Evolutionary conservation across 1,140 invertebrate genomes (phyloP), one percentile per base, ranked within the genome.

Genomic region (Epicauta chinensis): DNA sequence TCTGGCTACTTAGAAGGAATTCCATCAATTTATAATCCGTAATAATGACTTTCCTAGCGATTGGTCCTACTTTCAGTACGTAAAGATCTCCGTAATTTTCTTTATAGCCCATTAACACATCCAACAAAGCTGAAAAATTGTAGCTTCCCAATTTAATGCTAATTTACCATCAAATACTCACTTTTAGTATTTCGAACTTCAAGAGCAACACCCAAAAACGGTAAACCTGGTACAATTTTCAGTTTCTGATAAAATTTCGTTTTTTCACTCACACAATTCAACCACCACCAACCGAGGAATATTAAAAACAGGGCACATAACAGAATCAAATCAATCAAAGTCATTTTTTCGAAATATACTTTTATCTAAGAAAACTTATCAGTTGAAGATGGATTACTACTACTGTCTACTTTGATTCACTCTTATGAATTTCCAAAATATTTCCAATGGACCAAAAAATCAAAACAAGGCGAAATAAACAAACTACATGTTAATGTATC

Each of bases 21-120:
- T 49, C 46, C n/a, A 49, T 4, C 10, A 49, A 30, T 40, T 49
- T 49, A 31, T 30, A 40, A 15, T 49, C 36, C 15, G 23, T 11
- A 12, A 39, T 13, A 7, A 49, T 1, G 10, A 39, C 3, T 14
- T 34, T 34, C 6, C n/a, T 5, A n/a, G n/a, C n/a, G 9, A 34
- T 9, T 34, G 32, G 32, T 34, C 32, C 10, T 9, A n/a, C 10
- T 9, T 34, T 34, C 11, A 12, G 5, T 10, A 9, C 10, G 10
- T 9, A n/a, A n/a, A 12, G 11, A 34, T n/a, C 11, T 9, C n/a
- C 32, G 10, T 3, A n/a, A 10, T n/a, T n/a, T 10, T 34, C 10
- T 34, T 34, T 10, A 12, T 34, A n/a, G n/a, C n/a, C n/a, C n/a
- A 34, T 34, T 23, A 4, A 23, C 17, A 34, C 9, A 12, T 10